Conservation (phyloP, 2,888 invertebrate species). For the Rhynchonema sp. region DNA sequence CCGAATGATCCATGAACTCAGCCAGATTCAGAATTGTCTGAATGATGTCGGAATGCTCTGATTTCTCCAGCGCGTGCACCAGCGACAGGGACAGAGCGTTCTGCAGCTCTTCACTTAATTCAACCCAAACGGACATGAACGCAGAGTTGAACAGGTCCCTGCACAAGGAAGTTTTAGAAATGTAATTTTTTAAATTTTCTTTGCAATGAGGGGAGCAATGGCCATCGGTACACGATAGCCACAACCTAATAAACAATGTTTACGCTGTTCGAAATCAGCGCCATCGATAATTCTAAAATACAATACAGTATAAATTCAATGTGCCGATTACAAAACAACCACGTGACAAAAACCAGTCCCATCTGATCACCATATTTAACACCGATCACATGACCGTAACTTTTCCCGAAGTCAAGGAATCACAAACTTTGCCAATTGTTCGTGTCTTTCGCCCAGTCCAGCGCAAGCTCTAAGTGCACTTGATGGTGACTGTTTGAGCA, state of each 20-base stretch:
- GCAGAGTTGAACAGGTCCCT: constrained; percentile 92
- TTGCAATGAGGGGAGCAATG: too few species aligned
- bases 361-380: too few species aligned
- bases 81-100: background rate
- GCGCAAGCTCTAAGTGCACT: constrained; percentile 81
- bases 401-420: too few species aligned
- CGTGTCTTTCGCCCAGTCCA: constrained; percentile 75
- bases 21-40: constrained; percentile 56
- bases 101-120: constrained; percentile 45
- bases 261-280: too few species aligned
- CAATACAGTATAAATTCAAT: too few species aligned
- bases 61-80: constrained; percentile 53
- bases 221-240: too few species aligned
- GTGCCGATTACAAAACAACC: too few species aligned
- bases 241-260: too few species aligned
- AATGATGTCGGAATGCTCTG: constrained; percentile 30
- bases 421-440: constrained; percentile 53
- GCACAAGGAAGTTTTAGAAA: constrained; percentile 7
- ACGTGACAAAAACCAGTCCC: too few species aligned
- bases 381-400: too few species aligned
- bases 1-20: constrained; percentile 99
- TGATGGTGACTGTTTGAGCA: constrained; percentile 82
- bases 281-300: too few species aligned
- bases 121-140: constrained; percentile 97
- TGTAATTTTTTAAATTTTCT: too few species aligned